Evolutionary conservation across 2,797 vertebrate species (phyloP).

Genomic region (Urophycis tenuis): DNA sequence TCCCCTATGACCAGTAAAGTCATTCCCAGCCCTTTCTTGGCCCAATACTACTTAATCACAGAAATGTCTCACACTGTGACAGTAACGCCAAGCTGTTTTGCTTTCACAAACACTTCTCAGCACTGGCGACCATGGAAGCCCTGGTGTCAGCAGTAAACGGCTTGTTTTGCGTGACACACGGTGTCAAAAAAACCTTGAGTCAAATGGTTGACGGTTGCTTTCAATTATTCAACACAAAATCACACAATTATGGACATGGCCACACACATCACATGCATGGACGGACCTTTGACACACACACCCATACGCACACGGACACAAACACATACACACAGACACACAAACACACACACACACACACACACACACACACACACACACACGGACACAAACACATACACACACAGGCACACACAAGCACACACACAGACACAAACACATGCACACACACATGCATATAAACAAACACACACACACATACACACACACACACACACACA

Average conservation of each 20-base stretch:
- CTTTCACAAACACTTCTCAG: conserved; percentile 57
- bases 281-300: neutral
- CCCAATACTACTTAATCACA: conserved; percentile 61
- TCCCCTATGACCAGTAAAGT: conserved; percentile 41
- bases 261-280: neutral
- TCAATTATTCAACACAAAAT: conserved; percentile 43
- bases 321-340: neutral
- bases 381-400: neutral
- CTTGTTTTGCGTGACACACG: conserved; percentile 63
- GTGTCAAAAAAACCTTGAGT: conserved; percentile 40
- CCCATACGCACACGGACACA: neutral
- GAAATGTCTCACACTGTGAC: conserved; percentile 48
- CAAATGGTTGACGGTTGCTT: conserved; percentile 45
- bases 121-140: conserved; percentile 49
- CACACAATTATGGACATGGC: conserved; percentile 17
- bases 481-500: neutral
- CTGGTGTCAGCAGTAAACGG: conserved; percentile 57
- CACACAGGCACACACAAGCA: neutral
- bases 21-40: conserved; percentile 46
- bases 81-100: conserved; percentile 53
- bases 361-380: conserved; percentile 11
- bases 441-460: conserved; percentile 9
- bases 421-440: conserved; percentile 27
- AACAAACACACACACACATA: neutral
- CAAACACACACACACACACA: neutral